Percentiles rank a stretch among this genome's conserved stretches.
These are phyloP conservation scores for Cartodere bifasciata DNA, from an alignment of 2,888 invertebrate species.

Conservation along the genomic window DNA sequence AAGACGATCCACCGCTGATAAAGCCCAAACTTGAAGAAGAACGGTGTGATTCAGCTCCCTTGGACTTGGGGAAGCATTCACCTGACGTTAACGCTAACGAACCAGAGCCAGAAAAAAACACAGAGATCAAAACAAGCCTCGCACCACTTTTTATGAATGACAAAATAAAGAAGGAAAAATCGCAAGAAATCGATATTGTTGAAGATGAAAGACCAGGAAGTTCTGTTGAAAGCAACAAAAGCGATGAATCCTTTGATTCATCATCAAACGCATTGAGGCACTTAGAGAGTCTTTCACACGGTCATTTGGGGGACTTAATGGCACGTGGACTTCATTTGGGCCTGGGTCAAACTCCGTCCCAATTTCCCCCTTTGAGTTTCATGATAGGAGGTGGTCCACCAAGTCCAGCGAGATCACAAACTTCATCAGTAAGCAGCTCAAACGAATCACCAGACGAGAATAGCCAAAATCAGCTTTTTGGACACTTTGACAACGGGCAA, in stretches of 20 bases:
- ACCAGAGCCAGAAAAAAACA: constrained; percentile 25
- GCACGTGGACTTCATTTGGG: constrained; percentile 32
- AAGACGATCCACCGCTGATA: constrained; percentile 14
- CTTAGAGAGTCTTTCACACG: constrained; percentile 68
- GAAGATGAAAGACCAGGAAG: constrained; percentile 37
- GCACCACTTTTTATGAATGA: constrained; percentile 33
- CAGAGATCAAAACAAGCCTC: constrained; percentile 33
- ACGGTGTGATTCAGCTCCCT: constrained; percentile 27
- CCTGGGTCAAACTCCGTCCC: constrained; percentile 29
- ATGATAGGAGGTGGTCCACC: constrained; percentile 43
- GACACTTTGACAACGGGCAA: constrained; percentile 61
- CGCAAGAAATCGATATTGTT: constrained; percentile 23
- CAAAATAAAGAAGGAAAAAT: constrained; percentile 34
- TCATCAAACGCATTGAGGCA: constrained; percentile 60
- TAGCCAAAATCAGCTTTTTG: constrained; percentile 50
- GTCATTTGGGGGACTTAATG: constrained; percentile 51
- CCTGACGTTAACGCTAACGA: constrained; percentile 35
- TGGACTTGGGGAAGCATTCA: constrained; percentile 37
- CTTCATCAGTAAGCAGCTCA: constrained; percentile 48
- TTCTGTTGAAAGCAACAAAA: constrained; percentile 43
- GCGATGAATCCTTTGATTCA: constrained; percentile 47
- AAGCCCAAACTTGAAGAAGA: constrained; percentile 20
- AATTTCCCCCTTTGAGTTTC: constrained; percentile 36
- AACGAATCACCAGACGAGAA: constrained; percentile 45
- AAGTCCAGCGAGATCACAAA: constrained; percentile 46